These are phyloP conservation scores for Eulemur rubriventer DNA, from an alignment of 2,797 vertebrate species.

Conservation along the genomic window DNA sequence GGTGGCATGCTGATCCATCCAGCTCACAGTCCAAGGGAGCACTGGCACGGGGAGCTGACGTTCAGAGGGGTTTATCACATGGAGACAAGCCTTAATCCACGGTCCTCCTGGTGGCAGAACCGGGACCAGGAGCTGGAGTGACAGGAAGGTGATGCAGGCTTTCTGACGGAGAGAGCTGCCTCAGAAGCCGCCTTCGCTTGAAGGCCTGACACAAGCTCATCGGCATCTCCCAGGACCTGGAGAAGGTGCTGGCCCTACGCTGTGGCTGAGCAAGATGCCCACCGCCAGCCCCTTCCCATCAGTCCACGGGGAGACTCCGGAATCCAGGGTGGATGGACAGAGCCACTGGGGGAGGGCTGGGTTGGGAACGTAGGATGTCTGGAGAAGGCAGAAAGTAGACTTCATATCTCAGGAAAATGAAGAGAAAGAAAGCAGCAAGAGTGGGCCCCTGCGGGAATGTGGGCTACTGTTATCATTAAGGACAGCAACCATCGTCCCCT, in stretches of 20 bases:
- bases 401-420: not conserved
- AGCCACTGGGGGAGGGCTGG: not conserved
- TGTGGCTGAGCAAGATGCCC: not conserved
- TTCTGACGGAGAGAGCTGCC: not conserved
- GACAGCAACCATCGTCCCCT: not conserved
- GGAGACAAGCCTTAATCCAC: not conserved
- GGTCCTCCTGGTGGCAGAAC: not conserved
- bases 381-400: not conserved
- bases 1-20: not conserved
- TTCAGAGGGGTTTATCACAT: accelerated
- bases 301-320: not conserved
- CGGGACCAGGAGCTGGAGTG: not conserved
- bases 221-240: not conserved
- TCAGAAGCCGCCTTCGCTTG: not conserved
- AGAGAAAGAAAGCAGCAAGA: too few species aligned
- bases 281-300: accelerated
- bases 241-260: not conserved
- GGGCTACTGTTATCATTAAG: not conserved
- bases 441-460: not conserved
- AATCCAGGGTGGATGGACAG: not conserved
- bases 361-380: not conserved
- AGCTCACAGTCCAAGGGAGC: not conserved
- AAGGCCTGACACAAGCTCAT: not conserved
- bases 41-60: accelerated
- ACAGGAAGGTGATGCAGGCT: not conserved